Base-by-base conservation (phyloP, 2,113 vertebrate species). In the Aix galericulata region DNA sequence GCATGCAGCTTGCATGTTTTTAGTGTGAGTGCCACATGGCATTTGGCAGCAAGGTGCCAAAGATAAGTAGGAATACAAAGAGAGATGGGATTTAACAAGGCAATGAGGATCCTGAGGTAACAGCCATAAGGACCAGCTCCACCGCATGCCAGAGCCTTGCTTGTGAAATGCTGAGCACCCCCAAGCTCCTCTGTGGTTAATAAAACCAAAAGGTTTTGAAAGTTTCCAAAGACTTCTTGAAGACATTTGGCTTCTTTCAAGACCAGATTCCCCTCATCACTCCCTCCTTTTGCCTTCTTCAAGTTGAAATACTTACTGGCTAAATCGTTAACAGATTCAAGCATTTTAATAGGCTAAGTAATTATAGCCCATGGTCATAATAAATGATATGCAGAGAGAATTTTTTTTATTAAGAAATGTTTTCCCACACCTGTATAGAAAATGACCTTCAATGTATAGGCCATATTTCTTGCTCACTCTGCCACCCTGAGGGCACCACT, bases 331-430 rank as follows among this genome's bases (percentile, higher is more conserved):
- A 84, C 38, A 68, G 68, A 90, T 40, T 75, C 77, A 90, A 82
- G 80, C 42, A 88, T 94, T 86, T 95, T 93, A 94, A 91, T 84
- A 78, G 62, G 58, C 44, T 82, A 66, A 86, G 58, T 88, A 96
- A 96, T 92, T 94, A 88, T 81, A 95, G 93, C 90, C 90, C 17
- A 58, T 86, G 83, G 90, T 86, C 73, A 88, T 84, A 92, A 93
- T 72, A 95, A 82, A 95, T 86, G 3, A 94, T 82, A 93, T 2
- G 5, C 50, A 74, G 31, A 29, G 16, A 7, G 31, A 26, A 42
- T 38, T 50, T 78, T 44, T 90, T 95, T 72, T 74, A 92, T 94
- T 93, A 94, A 81, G 73, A 88, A 81, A 88, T 90, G 66, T 86
- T 94, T 94, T 89, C 31, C 60, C 53, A 79, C 36, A 27, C 40